A percentile compares a stretch with the other conserved stretches of the same genome.
Evolutionary conservation across 2,113 vertebrate genomes (phyloP).

Genomic region (Heptranchias perlo): DNA sequence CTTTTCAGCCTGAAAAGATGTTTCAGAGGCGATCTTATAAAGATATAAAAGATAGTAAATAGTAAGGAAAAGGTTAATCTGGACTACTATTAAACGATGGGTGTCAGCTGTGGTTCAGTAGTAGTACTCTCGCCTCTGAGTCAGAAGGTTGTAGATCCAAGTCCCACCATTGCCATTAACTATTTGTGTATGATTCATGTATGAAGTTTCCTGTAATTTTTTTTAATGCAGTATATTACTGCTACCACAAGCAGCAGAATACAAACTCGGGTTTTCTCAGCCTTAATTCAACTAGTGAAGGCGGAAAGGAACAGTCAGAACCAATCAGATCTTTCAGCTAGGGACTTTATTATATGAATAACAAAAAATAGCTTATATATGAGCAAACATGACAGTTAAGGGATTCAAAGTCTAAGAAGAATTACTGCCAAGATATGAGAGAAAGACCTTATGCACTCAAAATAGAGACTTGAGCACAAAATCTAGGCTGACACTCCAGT

Average conservation of each 20-base stretch:
- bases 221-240: neutral
- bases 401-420: neutral
- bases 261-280: neutral
- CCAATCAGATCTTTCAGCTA: neutral
- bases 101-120: too few relatives aligned
- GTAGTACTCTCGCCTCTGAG: too few relatives aligned
- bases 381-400: neutral
- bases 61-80: too few relatives aligned
- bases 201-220: too few relatives aligned
- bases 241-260: neutral
- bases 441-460: neutral
- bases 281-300: neutral
- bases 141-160: too few relatives aligned
- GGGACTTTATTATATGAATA: neutral
- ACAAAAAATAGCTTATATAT: neutral
- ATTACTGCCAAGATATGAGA: neutral
- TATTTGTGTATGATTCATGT: neutral
- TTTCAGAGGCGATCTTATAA: too few relatives aligned
- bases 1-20: too few relatives aligned
- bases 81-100: too few relatives aligned
- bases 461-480: too few relatives aligned
- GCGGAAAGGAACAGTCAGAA: neutral
- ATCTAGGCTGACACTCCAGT: too few relatives aligned
- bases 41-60: too few relatives aligned
- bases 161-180: neutral